Base-by-base conservation (phyloP, 1,140 invertebrate species). In the Neodiprion virginianus region DNA sequence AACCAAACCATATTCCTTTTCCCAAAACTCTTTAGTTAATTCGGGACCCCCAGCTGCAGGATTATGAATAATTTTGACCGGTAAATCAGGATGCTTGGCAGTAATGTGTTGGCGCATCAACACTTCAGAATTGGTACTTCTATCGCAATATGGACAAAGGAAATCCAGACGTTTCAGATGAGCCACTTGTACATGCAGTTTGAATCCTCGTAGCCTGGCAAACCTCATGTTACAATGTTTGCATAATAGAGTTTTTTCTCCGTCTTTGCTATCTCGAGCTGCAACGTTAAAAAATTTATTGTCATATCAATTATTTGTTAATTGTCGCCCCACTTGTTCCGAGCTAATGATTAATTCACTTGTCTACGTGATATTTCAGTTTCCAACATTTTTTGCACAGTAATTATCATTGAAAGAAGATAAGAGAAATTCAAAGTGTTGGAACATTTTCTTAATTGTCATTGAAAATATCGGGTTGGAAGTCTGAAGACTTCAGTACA, bases 211-310 rank as follows among this genome's bases (percentile, higher is more conserved):
- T 71, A 77, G 72, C 3, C 79, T 79, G 0, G 68, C 67, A 69
- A 88, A 88, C 7, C 72, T 81, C 72, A 79, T 75, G 3, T 78
- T 75, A 66, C 89, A 90, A 61, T 90, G 88, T 50, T 88, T 89
- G 67, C 89, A 89, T 12, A 28, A 50, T 0, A 82, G 17, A 1
- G 76, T 70, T 7, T 78, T 74, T 9, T 78, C 50, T 17, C 40
- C 67, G 0, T 75, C 23, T 1, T 72, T 76, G 7, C 8, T 11
- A 17, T 50, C 10, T 21, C 17, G 5, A 66, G 40, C n/a, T 48
- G 48, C n/a, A 28, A 48, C 8, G n/a, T 17, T 47, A 48, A 71
- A 48, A 67, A 23, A 23, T 21, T 21, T 3, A 40, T 40, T 40
- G 1, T 40, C 1, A 40, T 40, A 40, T 40, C 5, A 14, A 8